These are phyloP conservation scores for Epirrhoe alternata DNA, from an alignment of 2,888 invertebrate species.

Conservation along the genomic window DNA sequence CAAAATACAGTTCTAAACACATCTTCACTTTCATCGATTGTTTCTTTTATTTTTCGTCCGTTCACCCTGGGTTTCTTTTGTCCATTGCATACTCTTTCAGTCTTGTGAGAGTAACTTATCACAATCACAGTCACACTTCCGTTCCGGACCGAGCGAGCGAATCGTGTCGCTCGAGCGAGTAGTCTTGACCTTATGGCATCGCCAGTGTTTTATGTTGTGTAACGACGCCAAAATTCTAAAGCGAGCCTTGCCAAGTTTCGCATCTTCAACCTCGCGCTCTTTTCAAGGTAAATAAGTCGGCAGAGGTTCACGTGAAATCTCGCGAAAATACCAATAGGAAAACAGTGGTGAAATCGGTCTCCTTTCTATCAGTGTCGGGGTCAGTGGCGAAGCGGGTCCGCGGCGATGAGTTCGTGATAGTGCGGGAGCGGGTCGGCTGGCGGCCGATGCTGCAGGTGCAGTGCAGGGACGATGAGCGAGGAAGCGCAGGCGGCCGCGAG, in stretches of 20 bases:
- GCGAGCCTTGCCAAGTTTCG: slow-evolving; percentile 73
- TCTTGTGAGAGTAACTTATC: slow-evolving; percentile 37
- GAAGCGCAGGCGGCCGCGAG: slow-evolving; percentile 72
- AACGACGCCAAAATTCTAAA: slow-evolving; percentile 76
- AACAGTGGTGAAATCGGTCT: slow-evolving; percentile 44
- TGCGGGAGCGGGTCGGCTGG: slow-evolving; percentile 31
- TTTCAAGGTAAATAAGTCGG: slow-evolving; percentile 48
- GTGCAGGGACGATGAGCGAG: slow-evolving; percentile 69
- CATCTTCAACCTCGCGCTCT: slow-evolving; percentile 55
- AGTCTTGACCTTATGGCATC: slow-evolving; percentile 79
- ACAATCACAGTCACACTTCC: slow-evolving; percentile 31
- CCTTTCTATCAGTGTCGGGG: slow-evolving; percentile 45
- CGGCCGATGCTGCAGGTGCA: slow-evolving; percentile 33
- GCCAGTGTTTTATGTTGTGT: slow-evolving; percentile 77
- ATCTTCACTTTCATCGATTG: slow-evolving; percentile 67
- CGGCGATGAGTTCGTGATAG: slow-evolving; percentile 30
- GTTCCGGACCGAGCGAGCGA: slow-evolving; percentile 38
- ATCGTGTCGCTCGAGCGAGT: slow-evolving; percentile 65
- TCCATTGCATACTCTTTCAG: slow-evolving; percentile 49
- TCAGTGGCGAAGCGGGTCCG: slow-evolving; percentile 12
- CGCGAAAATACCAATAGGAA: slow-evolving; percentile 47
- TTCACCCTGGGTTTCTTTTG: slow-evolving; percentile 63
- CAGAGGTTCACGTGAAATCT: slow-evolving; percentile 45
- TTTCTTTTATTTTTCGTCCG: slow-evolving; percentile 73
- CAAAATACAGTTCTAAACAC: slow-evolving; percentile 79